Evolutionary conservation across 1,140 invertebrate species (phyloP).

Genomic region (Cheumatopsyche charites): DNA sequence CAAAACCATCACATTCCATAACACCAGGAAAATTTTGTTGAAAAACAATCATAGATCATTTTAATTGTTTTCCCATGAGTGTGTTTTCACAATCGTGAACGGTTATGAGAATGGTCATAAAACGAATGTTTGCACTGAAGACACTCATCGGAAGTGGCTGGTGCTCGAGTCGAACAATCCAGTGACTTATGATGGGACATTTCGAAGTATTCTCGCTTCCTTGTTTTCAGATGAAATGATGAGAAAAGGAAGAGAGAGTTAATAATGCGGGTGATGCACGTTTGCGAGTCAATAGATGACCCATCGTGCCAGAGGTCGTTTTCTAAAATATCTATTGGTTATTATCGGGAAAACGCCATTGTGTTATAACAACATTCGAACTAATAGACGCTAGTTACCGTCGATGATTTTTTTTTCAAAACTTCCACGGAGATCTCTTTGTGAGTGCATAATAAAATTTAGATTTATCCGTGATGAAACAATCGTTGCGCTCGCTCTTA

Average conservation of each 20-base stretch:
- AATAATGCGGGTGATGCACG: conserved; percentile 17
- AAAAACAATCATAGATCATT: too few relatives aligned
- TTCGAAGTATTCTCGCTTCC: not conserved
- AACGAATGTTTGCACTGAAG: not conserved
- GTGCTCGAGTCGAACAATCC: not conserved
- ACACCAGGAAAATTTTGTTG: too few relatives aligned
- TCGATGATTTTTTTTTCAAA: too few relatives aligned
- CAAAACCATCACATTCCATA: too few relatives aligned
- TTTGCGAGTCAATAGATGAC: conserved; percentile 19
- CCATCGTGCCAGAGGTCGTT: conserved; percentile 13
- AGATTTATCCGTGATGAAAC: not conserved
- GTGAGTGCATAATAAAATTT: not conserved
- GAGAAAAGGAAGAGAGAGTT: conserved; percentile 22
- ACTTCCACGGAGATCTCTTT: too few relatives aligned
- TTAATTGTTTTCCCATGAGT: not conserved
- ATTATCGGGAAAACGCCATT: too few relatives aligned
- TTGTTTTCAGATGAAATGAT: conserved; percentile 11
- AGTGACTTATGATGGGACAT: conserved; percentile 8
- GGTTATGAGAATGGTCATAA: not conserved
- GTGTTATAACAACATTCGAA: too few relatives aligned
- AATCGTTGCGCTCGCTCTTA: conserved; percentile 1
- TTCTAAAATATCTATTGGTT: conserved; percentile 3
- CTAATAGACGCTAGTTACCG: too few relatives aligned
- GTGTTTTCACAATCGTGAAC: not conserved
- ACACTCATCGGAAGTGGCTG: not conserved